Evolutionary conservation across 1,140 invertebrate species (phyloP).

Genomic region (Pinna nobilis): DNA sequence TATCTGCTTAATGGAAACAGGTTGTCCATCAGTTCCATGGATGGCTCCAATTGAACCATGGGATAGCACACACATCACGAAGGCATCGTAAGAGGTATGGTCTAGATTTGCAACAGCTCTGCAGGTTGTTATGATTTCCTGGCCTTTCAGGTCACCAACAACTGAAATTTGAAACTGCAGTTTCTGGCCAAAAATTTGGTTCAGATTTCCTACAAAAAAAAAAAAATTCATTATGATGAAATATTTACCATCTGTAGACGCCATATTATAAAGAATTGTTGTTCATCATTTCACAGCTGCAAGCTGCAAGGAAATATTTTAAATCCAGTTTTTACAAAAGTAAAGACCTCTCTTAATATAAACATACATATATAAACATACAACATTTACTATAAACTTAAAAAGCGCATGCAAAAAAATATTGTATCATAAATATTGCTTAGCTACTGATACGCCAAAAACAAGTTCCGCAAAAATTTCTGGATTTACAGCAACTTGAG

Average conservation of each 20-base stretch:
- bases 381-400: too few species aligned
- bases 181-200: slow-evolving; percentile 37
- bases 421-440: too few species aligned
- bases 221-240: not conserved
- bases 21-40: slow-evolving; percentile 61
- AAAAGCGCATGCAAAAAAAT: too few species aligned
- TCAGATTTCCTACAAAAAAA: slow-evolving; percentile 41
- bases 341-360: too few species aligned
- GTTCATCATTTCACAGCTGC: not conserved
- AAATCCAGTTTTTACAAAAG: not conserved
- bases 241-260: not conserved
- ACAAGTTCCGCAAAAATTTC: too few species aligned
- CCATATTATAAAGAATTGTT: not conserved
- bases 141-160: slow-evolving; percentile 29
- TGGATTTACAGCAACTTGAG: too few species aligned
- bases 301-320: not conserved
- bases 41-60: slow-evolving; percentile 66
- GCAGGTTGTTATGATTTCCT: slow-evolving; percentile 29
- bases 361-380: too few species aligned
- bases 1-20: slow-evolving; percentile 55
- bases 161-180: slow-evolving; percentile 40
- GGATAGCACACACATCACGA: slow-evolving; percentile 63
- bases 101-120: slow-evolving; percentile 19
- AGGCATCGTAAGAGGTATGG: slow-evolving; percentile 54
- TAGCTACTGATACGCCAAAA: too few species aligned